Evolutionary conservation across 2,888 invertebrate genomes (phyloP), one percentile per base, ranked within the genome.

Genomic region (Ophion ventricosus): DNA sequence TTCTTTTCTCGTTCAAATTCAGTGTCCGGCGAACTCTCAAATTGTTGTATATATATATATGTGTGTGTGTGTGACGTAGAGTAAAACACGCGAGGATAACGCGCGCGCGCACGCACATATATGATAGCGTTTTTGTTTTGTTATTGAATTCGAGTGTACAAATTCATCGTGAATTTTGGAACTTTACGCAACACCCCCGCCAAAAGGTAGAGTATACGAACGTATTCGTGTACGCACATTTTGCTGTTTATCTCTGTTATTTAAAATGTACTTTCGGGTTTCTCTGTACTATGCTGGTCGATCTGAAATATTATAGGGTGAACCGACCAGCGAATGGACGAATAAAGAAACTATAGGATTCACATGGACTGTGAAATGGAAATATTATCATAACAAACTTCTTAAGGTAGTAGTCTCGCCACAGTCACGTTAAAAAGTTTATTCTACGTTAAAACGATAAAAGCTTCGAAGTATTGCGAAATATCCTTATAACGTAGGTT

Each of bases 11-110:
- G 43, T 43, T 66, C 23, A 35, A 76, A 66, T 66, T 63, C 56
- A 40, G 57, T 76, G 76, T 66, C 66, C 66, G 66, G 56, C 76
- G 66, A 66, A 64, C 64, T 63, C 35, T 54, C n/a, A n/a, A n/a
- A 11, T 49, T 7, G 4, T 64, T 64, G n/a, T 20, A 25, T 64
- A 40, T 64, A 20, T n/a, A n/a, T n/a, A n/a, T n/a, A n/a, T 64
- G 10, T 40, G 35, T 35, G 35, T 7, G 7, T 7, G 35, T 14
- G 43, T 43, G 43, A 43, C 43, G 43, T 43, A 43, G 10, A 43
- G 10, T 43, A 14, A 43, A 43, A 43, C 10, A 59, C 72, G 61
- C 73, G 59, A 73, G n/a, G 8, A 35, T 23, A 23, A n/a, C n/a
- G 35, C 35, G 56, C 35, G 43, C 40, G 43, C n/a, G n/a, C 43